Evolutionary conservation across 2,888 invertebrate genomes (phyloP).

Genomic region (Drosophila testacea): DNA sequence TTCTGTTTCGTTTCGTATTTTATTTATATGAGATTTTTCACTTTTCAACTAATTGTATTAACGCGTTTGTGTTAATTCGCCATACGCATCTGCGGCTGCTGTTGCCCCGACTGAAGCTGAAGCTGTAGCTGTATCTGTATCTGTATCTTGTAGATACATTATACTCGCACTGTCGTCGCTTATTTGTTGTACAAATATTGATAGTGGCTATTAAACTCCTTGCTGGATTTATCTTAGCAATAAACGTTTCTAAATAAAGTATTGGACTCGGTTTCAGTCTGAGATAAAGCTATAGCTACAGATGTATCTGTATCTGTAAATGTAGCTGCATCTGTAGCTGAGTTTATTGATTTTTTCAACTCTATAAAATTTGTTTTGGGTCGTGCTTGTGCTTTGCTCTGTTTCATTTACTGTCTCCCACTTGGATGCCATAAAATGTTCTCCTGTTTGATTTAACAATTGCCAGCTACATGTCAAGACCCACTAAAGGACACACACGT

Average conservation of each 20-base stretch:
- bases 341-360: conserved; percentile 59
- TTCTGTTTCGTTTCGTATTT: conserved; percentile 43
- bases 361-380: conserved; percentile 39
- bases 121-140: conserved; percentile 21
- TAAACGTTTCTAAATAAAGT: conserved; percentile 61
- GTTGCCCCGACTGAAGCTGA: conserved; percentile 7
- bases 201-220: conserved; percentile 64
- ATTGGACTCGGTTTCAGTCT: conserved; percentile 31
- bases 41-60: conserved; percentile 79
- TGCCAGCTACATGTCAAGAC: conserved; percentile 59
- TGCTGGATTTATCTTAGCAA: conserved; percentile 71
- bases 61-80: conserved; percentile 74
- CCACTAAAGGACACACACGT: conserved; percentile 38
- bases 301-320: conserved; percentile 1
- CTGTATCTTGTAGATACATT: conserved; percentile 58
- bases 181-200: conserved; percentile 75
- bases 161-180: conserved; percentile 47
- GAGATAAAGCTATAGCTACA: background rate
- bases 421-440: conserved; percentile 31
- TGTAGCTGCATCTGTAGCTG: conserved; percentile 7
- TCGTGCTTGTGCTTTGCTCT: conserved; percentile 61
- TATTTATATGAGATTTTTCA: conserved; percentile 59
- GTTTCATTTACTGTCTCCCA: conserved; percentile 61
- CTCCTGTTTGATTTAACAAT: conserved; percentile 60
- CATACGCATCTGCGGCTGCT: conserved; percentile 63